Conservation (phyloP, 2,797 vertebrate species). For the Lacerta bilineata region DNA sequence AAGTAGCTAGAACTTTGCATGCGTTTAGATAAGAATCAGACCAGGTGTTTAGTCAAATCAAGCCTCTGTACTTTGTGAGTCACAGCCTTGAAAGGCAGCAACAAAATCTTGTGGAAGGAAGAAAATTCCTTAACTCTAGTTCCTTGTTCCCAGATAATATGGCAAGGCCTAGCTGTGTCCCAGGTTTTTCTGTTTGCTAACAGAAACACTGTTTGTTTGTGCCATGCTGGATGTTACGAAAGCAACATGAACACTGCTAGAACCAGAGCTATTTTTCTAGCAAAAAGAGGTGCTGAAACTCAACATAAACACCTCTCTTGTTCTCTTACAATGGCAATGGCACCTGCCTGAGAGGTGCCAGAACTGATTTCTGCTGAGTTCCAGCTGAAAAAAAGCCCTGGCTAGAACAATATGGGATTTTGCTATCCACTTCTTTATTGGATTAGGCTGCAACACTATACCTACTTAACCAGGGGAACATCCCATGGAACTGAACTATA, state of each 20-base stretch:
- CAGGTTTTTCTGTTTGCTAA: background rate
- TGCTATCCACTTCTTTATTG: background rate
- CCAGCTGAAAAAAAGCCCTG: too few species aligned
- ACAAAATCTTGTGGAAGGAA: background rate
- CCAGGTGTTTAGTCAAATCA: background rate
- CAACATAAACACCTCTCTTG: too few species aligned
- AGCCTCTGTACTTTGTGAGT: background rate
- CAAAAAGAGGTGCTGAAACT: too few species aligned
- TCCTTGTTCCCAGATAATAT: conserved; percentile 5
- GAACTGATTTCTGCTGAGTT: too few species aligned
- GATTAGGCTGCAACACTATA: background rate
- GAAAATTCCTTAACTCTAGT: background rate
- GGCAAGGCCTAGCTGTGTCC: background rate
- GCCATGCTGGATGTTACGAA: background rate
- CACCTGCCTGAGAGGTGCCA: too few species aligned
- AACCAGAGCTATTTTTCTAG: too few species aligned
- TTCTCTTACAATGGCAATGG: too few species aligned
- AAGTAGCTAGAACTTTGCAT: background rate
- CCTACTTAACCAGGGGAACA: background rate
- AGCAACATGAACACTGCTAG: background rate
- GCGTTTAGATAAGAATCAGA: conserved; percentile 2
- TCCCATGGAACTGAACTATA: background rate
- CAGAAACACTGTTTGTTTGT: background rate
- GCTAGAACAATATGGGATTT: background rate
- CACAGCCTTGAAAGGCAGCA: background rate